phyloP scores from a whole-genome alignment of 2,797 vertebrate genomes.

The Hippopotamyrus pictus region DNA sequence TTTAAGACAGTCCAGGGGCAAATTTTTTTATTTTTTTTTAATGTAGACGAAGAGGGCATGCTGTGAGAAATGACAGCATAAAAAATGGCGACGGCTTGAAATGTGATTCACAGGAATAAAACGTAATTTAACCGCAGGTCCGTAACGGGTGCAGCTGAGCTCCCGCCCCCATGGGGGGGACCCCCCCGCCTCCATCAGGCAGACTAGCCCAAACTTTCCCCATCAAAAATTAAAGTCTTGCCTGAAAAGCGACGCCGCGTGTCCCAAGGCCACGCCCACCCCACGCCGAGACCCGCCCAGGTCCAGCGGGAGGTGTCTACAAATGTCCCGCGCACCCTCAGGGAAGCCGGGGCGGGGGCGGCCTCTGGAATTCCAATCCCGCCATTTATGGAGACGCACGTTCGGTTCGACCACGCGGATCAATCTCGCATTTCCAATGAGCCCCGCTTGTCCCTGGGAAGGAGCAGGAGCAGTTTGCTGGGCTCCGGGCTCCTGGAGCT shows the following conservation, averaged over 20 bases:
- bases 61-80: not conserved
- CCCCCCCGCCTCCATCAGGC: not conserved
- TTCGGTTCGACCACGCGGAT: not conserved
- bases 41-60: not conserved
- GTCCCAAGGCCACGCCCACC: not conserved
- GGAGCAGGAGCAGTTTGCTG: not conserved
- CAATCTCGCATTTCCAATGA: not conserved
- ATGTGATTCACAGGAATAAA: not conserved
- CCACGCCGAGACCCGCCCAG: not conserved
- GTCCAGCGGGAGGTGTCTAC: not conserved
- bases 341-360: not conserved
- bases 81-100: not conserved
- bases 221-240: not conserved
- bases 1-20: slow-evolving; percentile 16
- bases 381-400: not conserved
- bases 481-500: not conserved
- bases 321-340: not conserved
- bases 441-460: not conserved
- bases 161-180: not conserved
- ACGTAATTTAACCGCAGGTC: not conserved
- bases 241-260: not conserved
- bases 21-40: not conserved
- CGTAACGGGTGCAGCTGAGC: not conserved
- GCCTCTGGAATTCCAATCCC: not conserved
- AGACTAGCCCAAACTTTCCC: not conserved